phyloP scores from a whole-genome alignment of 2,797 vertebrate genomes.

The Syngnathus rostellatus region DNA sequence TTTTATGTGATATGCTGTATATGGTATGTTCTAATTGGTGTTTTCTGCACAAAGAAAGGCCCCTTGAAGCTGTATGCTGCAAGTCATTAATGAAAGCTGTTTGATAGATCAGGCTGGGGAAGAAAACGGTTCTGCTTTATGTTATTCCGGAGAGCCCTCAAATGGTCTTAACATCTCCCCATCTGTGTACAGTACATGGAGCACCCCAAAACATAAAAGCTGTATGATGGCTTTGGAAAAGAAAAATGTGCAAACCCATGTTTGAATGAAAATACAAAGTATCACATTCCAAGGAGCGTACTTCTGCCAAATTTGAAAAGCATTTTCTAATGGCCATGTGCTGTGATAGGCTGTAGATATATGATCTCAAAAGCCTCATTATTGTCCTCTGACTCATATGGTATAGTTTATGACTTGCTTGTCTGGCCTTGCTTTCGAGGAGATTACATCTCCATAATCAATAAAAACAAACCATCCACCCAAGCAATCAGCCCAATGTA shows the following conservation, averaged over 20 bases:
- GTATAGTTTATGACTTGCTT: conserved; percentile 47
- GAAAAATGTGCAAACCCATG: not conserved
- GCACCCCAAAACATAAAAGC: not conserved
- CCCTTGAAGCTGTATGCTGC: conserved; percentile 4
- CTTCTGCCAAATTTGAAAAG: not conserved
- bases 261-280: not conserved
- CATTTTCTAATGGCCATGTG: conserved; percentile 24
- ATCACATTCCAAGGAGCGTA: not conserved
- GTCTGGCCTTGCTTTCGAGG: conserved; percentile 53
- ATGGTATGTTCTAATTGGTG: not conserved
- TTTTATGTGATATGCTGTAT: not conserved
- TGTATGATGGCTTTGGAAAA: not conserved
- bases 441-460: conserved; percentile 71
- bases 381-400: conserved; percentile 47
- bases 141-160: not conserved
- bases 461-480: conserved; percentile 42
- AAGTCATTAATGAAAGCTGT: conserved; percentile 6
- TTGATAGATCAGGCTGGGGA: not conserved
- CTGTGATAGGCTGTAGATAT: conserved; percentile 31
- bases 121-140: not conserved
- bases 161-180: not conserved
- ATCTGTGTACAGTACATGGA: not conserved
- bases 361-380: conserved; percentile 36
- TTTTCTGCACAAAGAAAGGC: conserved; percentile 8
- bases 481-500: conserved; percentile 26